A percentile compares a stretch with the other conserved stretches of the same genome.
Conservation (phyloP, 2,797 vertebrate genomes). For the Pangasius sanitwongsei region DNA sequence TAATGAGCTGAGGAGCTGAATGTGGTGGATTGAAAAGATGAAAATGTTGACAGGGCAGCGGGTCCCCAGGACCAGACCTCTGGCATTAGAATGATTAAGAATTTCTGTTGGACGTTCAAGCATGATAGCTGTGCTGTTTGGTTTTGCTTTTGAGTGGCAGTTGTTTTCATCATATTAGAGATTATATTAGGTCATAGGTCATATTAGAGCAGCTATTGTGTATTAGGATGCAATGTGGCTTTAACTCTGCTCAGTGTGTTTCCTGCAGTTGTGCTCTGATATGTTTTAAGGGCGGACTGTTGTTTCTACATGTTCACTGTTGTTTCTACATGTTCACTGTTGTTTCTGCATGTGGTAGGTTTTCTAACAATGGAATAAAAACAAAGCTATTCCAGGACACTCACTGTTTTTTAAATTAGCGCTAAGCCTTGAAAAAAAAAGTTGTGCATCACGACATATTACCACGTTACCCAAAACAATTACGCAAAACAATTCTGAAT, state of each 20-base stretch:
- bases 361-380: not conserved
- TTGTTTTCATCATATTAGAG: not conserved
- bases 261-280: not conserved
- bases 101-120: not conserved
- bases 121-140: not conserved
- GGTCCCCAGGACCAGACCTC: not conserved
- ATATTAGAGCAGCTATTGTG: not conserved
- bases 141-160: not conserved
- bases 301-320: not conserved
- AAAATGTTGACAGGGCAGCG: not conserved
- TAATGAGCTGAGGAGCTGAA: not conserved
- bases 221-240: not conserved
- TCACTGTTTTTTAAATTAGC: not conserved
- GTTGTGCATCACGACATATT: not conserved
- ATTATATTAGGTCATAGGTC: not conserved
- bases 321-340: not conserved
- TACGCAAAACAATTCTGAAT: constrained; percentile 5
- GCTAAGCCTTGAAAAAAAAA: not conserved
- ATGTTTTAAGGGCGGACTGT: not conserved
- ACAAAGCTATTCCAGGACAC: constrained; percentile 1
- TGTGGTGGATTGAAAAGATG: not conserved
- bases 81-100: no score
- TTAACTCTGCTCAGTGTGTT: not conserved
- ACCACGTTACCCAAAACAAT: not conserved
- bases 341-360: not conserved